Percentiles rank a stretch among this genome's conserved stretches.
Conservation (phyloP, 1,140 invertebrate species). For the Globodera rostochiensis region DNA sequence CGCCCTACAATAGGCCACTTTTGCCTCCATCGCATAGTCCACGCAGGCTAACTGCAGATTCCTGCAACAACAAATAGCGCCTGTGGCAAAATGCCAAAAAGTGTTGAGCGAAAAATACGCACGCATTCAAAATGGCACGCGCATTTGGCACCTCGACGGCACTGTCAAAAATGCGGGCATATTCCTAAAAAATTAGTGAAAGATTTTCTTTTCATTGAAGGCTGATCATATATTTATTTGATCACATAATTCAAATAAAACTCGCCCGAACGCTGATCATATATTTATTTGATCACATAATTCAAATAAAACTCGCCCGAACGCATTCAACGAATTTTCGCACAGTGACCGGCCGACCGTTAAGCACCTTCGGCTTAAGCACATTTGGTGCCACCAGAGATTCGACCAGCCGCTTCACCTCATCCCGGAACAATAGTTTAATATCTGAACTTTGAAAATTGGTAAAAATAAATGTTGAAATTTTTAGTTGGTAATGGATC, state of each 20-base stretch:
- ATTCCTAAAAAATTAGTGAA: slow-evolving; percentile 51
- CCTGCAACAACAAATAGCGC: background rate
- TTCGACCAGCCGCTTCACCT: slow-evolving; percentile 57
- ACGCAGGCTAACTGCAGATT: slow-evolving; percentile 35
- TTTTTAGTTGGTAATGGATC: background rate
- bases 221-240: background rate
- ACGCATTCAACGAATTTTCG: slow-evolving; percentile 63
- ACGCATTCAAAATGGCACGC: slow-evolving; percentile 55
- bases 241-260: too few species aligned
- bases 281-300: too few species aligned
- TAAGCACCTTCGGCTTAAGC: slow-evolving; percentile 58
- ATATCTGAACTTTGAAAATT: slow-evolving; percentile 49
- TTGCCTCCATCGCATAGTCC: slow-evolving; percentile 49
- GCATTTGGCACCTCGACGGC: slow-evolving; percentile 49
- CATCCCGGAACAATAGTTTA: slow-evolving; percentile 61
- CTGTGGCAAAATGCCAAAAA: slow-evolving; percentile 25
- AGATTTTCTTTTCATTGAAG: background rate
- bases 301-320: slow-evolving; percentile 34
- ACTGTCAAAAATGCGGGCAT: slow-evolving; percentile 53
- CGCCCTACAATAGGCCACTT: slow-evolving; percentile 45
- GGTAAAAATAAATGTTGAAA: slow-evolving; percentile 15
- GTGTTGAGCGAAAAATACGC: slow-evolving; percentile 42
- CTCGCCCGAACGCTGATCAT: slow-evolving; percentile 48
- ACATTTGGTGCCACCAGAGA: slow-evolving; percentile 50
- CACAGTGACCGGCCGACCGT: slow-evolving; percentile 61